phyloP scores from a whole-genome alignment of 2,113 vertebrate species.

The Manacus vitellinus region DNA sequence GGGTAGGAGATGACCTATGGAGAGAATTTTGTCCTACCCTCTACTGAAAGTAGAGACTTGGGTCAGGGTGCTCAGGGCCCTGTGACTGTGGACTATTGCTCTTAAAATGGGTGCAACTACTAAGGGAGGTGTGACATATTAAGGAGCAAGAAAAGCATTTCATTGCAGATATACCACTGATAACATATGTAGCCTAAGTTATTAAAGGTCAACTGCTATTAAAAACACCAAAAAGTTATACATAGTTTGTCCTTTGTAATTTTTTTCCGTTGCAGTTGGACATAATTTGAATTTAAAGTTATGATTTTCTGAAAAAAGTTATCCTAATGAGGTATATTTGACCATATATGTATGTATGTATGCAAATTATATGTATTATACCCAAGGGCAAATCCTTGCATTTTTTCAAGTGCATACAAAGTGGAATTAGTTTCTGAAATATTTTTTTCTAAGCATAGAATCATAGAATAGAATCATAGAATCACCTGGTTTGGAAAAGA shows the following conservation, averaged over 20 bases:
- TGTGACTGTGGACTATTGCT: not conserved
- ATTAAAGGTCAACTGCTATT: not conserved
- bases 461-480: no score
- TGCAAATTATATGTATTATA: not conserved
- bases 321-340: not conserved
- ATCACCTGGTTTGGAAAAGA: no score
- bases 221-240: not conserved
- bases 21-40: not conserved
- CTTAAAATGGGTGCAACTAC: not conserved
- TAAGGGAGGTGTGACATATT: not conserved
- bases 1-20: not conserved
- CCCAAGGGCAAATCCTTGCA: not conserved
- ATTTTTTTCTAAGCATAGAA: not conserved
- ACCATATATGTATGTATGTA: not conserved
- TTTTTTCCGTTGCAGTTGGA: not conserved
- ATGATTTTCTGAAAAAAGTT: not conserved
- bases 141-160: not conserved
- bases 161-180: not conserved
- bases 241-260: not conserved
- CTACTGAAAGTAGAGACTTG: not conserved
- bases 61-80: not conserved
- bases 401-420: not conserved
- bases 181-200: not conserved
- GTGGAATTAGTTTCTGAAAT: not conserved
- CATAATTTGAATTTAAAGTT: not conserved